phyloP scores from a whole-genome alignment of 2,113 vertebrate species.

The Polypterus senegalus region DNA sequence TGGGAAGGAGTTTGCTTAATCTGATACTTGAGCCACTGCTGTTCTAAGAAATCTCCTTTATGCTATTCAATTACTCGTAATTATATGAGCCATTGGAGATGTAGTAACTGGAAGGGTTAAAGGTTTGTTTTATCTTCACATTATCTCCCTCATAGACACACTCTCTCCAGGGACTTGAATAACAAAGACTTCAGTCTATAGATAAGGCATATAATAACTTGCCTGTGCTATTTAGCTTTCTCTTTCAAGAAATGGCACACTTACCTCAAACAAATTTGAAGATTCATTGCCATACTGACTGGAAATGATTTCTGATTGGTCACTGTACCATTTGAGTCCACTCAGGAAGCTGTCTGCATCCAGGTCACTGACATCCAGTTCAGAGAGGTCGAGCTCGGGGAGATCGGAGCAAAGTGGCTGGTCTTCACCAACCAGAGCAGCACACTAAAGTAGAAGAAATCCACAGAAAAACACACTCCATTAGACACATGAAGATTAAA shows the following conservation, averaged over 20 bases:
- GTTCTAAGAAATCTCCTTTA: constrained; percentile 20
- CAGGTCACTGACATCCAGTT: constrained; percentile 95
- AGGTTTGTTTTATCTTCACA: constrained; percentile 28
- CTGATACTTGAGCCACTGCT: constrained; percentile 11
- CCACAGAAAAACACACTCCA: constrained; percentile 12
- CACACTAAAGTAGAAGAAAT: constrained; percentile 62
- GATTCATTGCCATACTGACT: constrained; percentile 91
- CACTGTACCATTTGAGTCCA: constrained; percentile 97
- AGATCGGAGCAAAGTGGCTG: constrained; percentile 97
- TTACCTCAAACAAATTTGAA: constrained; percentile 94
- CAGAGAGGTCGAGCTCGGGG: constrained; percentile 97
- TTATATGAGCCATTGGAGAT: constrained; percentile 31
- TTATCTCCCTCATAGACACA: constrained; percentile 23
- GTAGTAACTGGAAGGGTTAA: constrained; percentile 30
- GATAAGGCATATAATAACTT: neutral
- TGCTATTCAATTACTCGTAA: constrained; percentile 28
- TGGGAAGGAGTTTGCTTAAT: constrained; percentile 24
- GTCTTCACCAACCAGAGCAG: constrained; percentile 98
- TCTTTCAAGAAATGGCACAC: constrained; percentile 9
- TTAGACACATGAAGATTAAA: no score
- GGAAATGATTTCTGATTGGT: constrained; percentile 98
- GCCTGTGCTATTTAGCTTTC: neutral
- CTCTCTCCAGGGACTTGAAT: neutral
- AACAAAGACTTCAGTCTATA: neutral
- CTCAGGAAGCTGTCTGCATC: constrained; percentile 91